Evolutionary conservation across 2,888 invertebrate species (phyloP).

Genomic region (Drosophila meridiana): DNA sequence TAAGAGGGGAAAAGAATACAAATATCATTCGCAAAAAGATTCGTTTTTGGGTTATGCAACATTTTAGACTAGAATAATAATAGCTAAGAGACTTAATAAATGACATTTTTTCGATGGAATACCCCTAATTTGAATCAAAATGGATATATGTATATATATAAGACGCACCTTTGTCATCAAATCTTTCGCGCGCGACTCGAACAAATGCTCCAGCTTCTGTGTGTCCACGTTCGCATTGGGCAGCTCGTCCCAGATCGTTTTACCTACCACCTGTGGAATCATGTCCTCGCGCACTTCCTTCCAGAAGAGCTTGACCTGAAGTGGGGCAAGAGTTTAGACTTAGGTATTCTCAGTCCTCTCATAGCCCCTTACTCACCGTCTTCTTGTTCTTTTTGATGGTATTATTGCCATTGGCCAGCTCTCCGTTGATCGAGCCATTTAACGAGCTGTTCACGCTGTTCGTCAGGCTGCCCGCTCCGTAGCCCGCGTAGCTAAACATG

Average conservation of each 20-base stretch:
- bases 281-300: conserved; percentile 93
- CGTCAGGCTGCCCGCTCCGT: conserved; percentile 76
- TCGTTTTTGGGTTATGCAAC: conserved; percentile 46
- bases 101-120: conserved; percentile 26
- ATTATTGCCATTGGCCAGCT: conserved; percentile 77
- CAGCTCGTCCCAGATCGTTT: conserved; percentile 96
- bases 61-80: conserved; percentile 36
- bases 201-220: conserved; percentile 96
- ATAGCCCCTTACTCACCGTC: conserved; percentile 88
- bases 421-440: conserved; percentile 83
- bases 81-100: conserved; percentile 38
- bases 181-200: conserved; percentile 98
- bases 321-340: background rate
- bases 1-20: conserved; percentile 69
- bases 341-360: accelerated
- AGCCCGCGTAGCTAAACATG: conserved; percentile 84
- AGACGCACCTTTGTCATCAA: conserved; percentile 94
- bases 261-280: conserved; percentile 87
- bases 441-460: conserved; percentile 83
- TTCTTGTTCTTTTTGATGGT: conserved; percentile 95
- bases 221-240: conserved; percentile 94
- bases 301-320: conserved; percentile 95
- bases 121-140: background rate
- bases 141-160: background rate
- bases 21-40: conserved; percentile 69